A percentile compares a stretch with the other conserved stretches of the same genome.
phyloP scores from a whole-genome alignment of 2,888 invertebrate species.

The Yponomeuta cagnagella region DNA sequence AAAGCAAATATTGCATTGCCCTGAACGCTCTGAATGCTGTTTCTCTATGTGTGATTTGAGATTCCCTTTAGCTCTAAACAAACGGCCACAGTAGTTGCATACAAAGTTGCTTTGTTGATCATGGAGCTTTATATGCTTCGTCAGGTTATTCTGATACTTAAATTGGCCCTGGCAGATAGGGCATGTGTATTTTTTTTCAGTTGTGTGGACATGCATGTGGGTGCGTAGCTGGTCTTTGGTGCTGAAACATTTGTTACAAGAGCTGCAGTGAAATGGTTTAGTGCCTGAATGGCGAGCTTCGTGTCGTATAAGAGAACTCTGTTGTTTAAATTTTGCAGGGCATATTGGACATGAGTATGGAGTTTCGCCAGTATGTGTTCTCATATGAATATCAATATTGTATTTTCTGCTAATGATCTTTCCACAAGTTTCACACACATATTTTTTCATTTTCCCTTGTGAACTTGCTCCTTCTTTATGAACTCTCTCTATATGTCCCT shows the following conservation, averaged over 20 bases:
- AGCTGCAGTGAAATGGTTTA: conserved; percentile 41
- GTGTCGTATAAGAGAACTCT: conserved; percentile 47
- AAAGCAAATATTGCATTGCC: conserved; percentile 62
- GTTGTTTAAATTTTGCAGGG: conserved; percentile 44
- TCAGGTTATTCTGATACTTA: conserved; percentile 66
- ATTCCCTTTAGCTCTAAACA: conserved; percentile 66
- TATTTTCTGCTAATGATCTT: conserved; percentile 52
- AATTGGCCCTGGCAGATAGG: conserved; percentile 60
- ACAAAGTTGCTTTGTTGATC: conserved; percentile 43
- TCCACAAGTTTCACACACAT: conserved; percentile 58
- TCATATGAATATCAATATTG: conserved; percentile 50
- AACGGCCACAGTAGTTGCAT: conserved; percentile 55
- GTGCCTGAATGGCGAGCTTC: conserved; percentile 45
- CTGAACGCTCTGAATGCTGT: conserved; percentile 72
- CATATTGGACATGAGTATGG: conserved; percentile 54
- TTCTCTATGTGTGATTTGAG: conserved; percentile 68
- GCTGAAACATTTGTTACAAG: conserved; percentile 50
- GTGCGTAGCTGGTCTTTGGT: conserved; percentile 51
- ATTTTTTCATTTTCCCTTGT: conserved; percentile 33
- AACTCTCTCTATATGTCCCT: conserved; percentile 45
- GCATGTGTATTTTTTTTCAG: conserved; percentile 48
- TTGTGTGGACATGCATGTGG: conserved; percentile 47
- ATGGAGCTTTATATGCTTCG: conserved; percentile 63
- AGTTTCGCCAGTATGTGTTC: conserved; percentile 59
- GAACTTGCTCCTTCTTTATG: conserved; percentile 26